phyloP scores from a whole-genome alignment of 2,797 vertebrate genomes.

The Thaleichthys pacificus region DNA sequence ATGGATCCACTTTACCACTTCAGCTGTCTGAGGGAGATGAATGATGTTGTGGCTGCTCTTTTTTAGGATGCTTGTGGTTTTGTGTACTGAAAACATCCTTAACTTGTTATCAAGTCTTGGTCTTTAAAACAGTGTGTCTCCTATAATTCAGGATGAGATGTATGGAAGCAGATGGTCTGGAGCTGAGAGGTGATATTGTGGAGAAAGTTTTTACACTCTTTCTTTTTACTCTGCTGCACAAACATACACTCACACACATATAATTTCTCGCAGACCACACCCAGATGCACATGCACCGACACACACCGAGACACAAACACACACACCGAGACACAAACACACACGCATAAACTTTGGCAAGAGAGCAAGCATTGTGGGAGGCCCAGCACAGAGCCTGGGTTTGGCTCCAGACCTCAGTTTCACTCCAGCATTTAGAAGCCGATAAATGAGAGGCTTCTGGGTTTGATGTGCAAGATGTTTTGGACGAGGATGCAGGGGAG shows the following conservation, averaged over 20 bases:
- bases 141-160: background rate
- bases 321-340: background rate
- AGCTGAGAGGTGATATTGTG: background rate
- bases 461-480: constrained; percentile 73
- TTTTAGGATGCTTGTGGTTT: constrained; percentile 5
- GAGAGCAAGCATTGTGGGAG: constrained; percentile 50
- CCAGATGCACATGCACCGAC: background rate
- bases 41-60: constrained; percentile 29
- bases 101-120: constrained; percentile 11
- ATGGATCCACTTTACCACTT: background rate
- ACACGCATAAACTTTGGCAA: constrained; percentile 31
- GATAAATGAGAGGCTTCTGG: constrained; percentile 51
- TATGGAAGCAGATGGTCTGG: background rate
- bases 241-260: background rate
- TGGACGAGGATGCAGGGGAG: constrained; percentile 46
- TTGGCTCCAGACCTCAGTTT: constrained; percentile 58
- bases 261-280: background rate
- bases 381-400: constrained; percentile 38
- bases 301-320: constrained; percentile 13
- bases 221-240: background rate
- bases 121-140: background rate
- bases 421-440: constrained; percentile 57
- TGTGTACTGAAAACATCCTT: constrained; percentile 18
- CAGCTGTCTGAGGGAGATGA: constrained; percentile 33
- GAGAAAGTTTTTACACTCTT: background rate